A percentile compares a stretch with the other conserved stretches of the same genome.
These are phyloP conservation scores for Rhagophthalmus giganteus DNA, from an alignment of 2,888 invertebrate species.

Conservation along the genomic window DNA sequence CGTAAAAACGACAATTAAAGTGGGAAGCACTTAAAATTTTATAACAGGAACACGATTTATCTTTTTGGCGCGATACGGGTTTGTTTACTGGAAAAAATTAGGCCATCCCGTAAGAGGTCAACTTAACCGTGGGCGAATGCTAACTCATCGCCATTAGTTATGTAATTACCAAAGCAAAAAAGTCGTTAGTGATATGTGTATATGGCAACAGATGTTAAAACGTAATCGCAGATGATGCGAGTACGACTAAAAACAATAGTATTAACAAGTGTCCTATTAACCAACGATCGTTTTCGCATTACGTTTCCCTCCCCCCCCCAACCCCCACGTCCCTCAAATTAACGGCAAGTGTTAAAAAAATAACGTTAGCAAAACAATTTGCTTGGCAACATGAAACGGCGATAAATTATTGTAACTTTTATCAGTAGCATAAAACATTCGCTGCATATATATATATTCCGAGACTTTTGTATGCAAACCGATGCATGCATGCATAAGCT, in stretches of 20 bases:
- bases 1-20: background rate
- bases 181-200: background rate
- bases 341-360: too few relatives aligned
- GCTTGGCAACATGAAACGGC: too few relatives aligned
- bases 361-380: too few relatives aligned
- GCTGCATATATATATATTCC: constrained; percentile 13
- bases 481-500: constrained; percentile 21
- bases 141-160: background rate
- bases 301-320: too few relatives aligned
- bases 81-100: background rate
- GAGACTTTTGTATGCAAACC: constrained; percentile 19
- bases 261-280: too few relatives aligned
- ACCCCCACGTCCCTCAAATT: too few relatives aligned
- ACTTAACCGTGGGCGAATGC: background rate
- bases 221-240: too few relatives aligned
- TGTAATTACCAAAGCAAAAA: background rate
- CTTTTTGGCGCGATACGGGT: background rate
- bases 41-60: background rate
- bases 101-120: background rate
- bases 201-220: background rate
- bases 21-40: background rate
- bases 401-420: background rate
- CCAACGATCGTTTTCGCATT: too few relatives aligned
- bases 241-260: too few relatives aligned
- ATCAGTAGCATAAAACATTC: constrained; percentile 1